Base-by-base conservation (phyloP, 2,888 invertebrate species). In the Blastobasis lacticolella region DNA sequence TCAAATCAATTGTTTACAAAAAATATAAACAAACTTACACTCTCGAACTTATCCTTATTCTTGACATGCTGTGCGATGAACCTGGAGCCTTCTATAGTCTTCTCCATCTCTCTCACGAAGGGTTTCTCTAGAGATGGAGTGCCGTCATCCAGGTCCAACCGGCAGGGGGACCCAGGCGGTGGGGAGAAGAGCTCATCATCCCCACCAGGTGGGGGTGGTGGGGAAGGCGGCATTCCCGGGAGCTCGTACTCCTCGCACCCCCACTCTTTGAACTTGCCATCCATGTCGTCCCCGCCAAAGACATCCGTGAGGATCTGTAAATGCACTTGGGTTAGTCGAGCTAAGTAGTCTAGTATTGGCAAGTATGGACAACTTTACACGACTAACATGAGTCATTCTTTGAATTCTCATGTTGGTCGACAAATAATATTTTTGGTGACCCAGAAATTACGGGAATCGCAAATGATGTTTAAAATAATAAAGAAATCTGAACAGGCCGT, bases 31-130 rank as follows among this genome's bases (percentile, higher is more conserved):
- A 5, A 46, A 93, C 95, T 94, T 90, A 97, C 97, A 84, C 94
- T 95, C 84, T 96, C 96, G 82, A 96, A 97, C 81, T 94, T 95
- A 87, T 97, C 97, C 88, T 96, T 95, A 89, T 97, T 97, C 85
- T 93, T 94, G 81, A 96, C 95, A 81, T 97, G 97, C 87, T 97
- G 97, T 75, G 97, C 97, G 88, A 97, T 96, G 85, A 97, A 97
- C 73, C 95, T 93, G 62, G 97, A 95, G 67, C 96, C 96, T 77
- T 95, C 95, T 82, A 96, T 93, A 70, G 97, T 95, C 83, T 95
- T 95, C 84, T 97, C 96, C 91, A 96, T 94, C 85, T 95, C 95
- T 77, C 94, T 91, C 62, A 94, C 91, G 66, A 91, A 92, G 57
- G 94, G 92, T 80, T 94, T 94, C 69, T 95, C 95, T 78, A 94